Evolutionary conservation across 2,888 invertebrate genomes (phyloP), one percentile per base, ranked within the genome.

Genomic region (Cataglyphis rosenhaueri): DNA sequence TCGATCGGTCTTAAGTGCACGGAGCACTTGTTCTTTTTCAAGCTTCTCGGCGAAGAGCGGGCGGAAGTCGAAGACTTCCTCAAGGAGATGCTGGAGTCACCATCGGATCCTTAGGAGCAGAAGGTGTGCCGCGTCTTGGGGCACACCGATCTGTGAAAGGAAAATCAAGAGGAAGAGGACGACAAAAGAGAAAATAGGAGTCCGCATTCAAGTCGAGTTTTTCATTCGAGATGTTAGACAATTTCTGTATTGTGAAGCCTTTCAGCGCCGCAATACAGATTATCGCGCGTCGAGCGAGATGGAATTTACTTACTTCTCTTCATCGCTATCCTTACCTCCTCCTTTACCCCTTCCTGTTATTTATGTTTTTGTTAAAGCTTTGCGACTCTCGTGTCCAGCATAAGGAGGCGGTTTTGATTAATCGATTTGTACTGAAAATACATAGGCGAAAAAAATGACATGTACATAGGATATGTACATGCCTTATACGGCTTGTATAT

Each of bases 1-100:
- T 98, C 98, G 87, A 98, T 99, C 93, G 98, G 98, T 82, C 96
- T 99, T 71, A 99, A 99, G 95, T 98, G 98, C 95, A 96, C 98
- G 92, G 99, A 99, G 95, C 98, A 99, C 95, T 96, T 99, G 88
- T 99, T 98, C 96, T 98, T 98, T 96, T 98, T 98, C 95, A 97
- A 98, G 93, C 96, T 99, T 85, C 97, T 98, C 91, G 98, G 98
- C 55, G 98, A 99, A 91, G 96, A 96, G 84, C 52, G 21, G 4
- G 97, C 97, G 87, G 29, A 29, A 29, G 97, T 99, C 92, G 97
- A 98, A 93, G 96, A 97, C 71, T 98, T 98, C 95, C 96, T 98
- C 84, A 96, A 96, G 89, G 97, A 98, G 92, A 97, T 98, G 95
- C 95, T 98, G 84, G 97, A 98, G 93, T 96, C 96, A 83, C 96